Evolutionary conservation across 2,888 invertebrate genomes (phyloP).

Genomic region (Anaspis maculata): DNA sequence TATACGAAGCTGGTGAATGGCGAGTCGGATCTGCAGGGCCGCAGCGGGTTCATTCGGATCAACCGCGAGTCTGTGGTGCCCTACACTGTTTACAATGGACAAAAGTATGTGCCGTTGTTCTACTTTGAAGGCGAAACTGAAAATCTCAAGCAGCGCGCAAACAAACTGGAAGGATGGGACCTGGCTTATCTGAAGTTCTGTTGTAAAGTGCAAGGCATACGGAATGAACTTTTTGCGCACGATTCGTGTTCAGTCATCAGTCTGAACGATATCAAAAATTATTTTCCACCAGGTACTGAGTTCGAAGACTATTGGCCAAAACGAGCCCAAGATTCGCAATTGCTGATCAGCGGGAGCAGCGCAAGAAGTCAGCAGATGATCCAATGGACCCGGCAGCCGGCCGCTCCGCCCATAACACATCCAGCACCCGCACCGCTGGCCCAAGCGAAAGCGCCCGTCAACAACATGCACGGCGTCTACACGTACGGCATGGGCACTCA

Average conservation of each 20-base stretch:
- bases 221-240: slow-evolving; percentile 84
- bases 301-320: slow-evolving; percentile 93
- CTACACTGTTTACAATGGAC: slow-evolving; percentile 73
- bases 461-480: slow-evolving; percentile 32
- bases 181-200: slow-evolving; percentile 88
- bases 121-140: slow-evolving; percentile 90
- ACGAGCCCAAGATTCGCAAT: slow-evolving; percentile 75
- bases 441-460: slow-evolving; percentile 32
- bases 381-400: slow-evolving; percentile 73
- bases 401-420: slow-evolving; percentile 59
- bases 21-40: slow-evolving; percentile 61
- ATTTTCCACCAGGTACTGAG: slow-evolving; percentile 80
- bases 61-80: slow-evolving; percentile 92
- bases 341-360: slow-evolving; percentile 56
- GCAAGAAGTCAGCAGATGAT: slow-evolving; percentile 51
- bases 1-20: slow-evolving; percentile 72
- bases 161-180: slow-evolving; percentile 86
- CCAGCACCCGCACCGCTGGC: slow-evolving; percentile 35
- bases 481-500: slow-evolving; percentile 29
- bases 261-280: slow-evolving; percentile 81
- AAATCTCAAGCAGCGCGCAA: slow-evolving; percentile 78
- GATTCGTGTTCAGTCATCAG: slow-evolving; percentile 87
- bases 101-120: slow-evolving; percentile 86
- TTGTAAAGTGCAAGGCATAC: slow-evolving; percentile 88
- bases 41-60: slow-evolving; percentile 85